Percentiles rank a stretch among this genome's conserved stretches.
Evolutionary conservation across 2,888 invertebrate genomes (phyloP).

Genomic region (Automeris io): DNA sequence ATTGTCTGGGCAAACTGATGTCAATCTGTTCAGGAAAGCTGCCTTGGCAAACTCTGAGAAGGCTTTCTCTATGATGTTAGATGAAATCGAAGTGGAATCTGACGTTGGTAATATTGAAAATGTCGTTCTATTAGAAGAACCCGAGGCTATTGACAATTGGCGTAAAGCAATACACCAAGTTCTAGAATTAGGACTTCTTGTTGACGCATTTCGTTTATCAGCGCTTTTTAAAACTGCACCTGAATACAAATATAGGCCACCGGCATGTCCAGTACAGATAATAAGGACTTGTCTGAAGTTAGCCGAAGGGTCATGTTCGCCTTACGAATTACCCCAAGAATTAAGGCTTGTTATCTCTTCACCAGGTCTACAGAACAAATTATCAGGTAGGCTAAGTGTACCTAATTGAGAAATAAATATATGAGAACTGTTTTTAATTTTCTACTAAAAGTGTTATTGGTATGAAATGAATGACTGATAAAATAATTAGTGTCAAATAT

Average conservation of each 20-base stretch:
- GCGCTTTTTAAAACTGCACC: slow-evolving; percentile 70
- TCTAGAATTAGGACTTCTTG: slow-evolving; percentile 75
- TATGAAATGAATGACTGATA: too few relatives aligned
- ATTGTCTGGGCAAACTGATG: slow-evolving; percentile 53
- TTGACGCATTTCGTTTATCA: slow-evolving; percentile 78
- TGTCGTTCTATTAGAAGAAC: slow-evolving; percentile 49
- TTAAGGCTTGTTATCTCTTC: slow-evolving; percentile 77
- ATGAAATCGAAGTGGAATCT: slow-evolving; percentile 63
- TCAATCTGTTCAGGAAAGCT: slow-evolving; percentile 41
- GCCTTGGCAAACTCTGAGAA: slow-evolving; percentile 42
- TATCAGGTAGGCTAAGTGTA: slow-evolving; percentile 56
- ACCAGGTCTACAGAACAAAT: slow-evolving; percentile 47
- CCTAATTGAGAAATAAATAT: too few relatives aligned
- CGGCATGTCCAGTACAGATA: slow-evolving; percentile 72
- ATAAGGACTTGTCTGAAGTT: slow-evolving; percentile 79
- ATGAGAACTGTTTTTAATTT: too few relatives aligned
- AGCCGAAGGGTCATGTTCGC: slow-evolving; percentile 79
- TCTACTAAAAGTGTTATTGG: too few relatives aligned
- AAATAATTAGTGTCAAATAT: too few relatives aligned
- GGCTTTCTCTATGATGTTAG: slow-evolving; percentile 51
- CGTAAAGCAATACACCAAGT: slow-evolving; percentile 70
- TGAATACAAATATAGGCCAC: slow-evolving; percentile 48
- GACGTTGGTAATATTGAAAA: slow-evolving; percentile 63
- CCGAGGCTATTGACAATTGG: slow-evolving; percentile 57
- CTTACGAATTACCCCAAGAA: slow-evolving; percentile 80